A percentile compares a stretch with the other conserved stretches of the same genome.
Conservation (phyloP, 2,797 vertebrate species). For the Gambusia yucatana region DNA sequence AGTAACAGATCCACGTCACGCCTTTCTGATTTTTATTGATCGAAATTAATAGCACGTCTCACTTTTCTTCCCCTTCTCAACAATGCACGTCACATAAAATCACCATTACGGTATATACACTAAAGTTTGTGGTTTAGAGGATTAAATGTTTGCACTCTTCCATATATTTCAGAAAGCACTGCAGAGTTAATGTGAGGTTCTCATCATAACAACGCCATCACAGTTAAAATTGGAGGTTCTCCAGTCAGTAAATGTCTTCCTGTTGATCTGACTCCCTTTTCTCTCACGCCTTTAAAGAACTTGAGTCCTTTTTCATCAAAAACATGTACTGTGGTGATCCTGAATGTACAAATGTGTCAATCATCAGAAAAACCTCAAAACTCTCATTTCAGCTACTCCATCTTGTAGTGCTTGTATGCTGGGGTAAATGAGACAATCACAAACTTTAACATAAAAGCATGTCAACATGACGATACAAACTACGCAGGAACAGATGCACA, state of each 20-base stretch:
- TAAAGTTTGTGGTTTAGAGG: neutral
- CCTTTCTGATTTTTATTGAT: neutral
- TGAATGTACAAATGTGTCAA: neutral
- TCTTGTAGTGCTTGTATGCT: neutral
- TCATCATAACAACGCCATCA: neutral
- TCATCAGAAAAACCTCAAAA: neutral
- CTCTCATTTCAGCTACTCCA: neutral
- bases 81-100: neutral
- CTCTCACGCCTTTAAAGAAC: neutral
- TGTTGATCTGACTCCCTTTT: neutral
- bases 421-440: neutral
- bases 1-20: neutral
- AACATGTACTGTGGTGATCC: neutral
- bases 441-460: neutral
- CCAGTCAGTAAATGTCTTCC: neutral
- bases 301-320: neutral
- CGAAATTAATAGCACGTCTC: neutral
- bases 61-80: neutral
- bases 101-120: too few relatives aligned
- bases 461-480: neutral
- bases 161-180: neutral
- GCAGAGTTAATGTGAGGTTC: neutral
- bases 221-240: neutral
- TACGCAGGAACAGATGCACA: constrained; percentile 1
- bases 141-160: neutral